phyloP scores from a whole-genome alignment of 2,797 vertebrate genomes.

The Gastrophryne carolinensis region DNA sequence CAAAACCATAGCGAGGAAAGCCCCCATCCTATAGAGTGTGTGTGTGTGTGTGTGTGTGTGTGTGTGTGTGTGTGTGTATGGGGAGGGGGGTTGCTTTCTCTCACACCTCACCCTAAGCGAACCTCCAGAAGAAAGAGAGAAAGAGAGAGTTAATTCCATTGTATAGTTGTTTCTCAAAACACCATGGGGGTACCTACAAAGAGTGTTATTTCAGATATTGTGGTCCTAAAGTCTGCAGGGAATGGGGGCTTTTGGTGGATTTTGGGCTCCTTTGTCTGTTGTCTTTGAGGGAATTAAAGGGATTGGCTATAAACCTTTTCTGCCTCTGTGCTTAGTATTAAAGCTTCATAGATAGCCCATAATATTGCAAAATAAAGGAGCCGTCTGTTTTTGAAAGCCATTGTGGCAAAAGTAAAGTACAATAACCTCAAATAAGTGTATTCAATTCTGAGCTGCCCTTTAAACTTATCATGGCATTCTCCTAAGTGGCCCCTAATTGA shows the following conservation, averaged over 20 bases:
- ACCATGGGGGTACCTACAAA: conserved; percentile 35
- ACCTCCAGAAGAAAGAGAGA: no score
- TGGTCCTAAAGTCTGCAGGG: conserved; percentile 2
- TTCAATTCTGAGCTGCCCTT: no score
- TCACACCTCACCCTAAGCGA: not conserved
- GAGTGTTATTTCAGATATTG: conserved; percentile 24
- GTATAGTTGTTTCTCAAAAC: not conserved
- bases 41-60: no score
- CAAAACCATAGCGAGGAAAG: not conserved
- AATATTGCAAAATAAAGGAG: not conserved
- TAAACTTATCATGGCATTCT: no score
- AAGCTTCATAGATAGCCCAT: not conserved
- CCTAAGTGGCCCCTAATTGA: no score
- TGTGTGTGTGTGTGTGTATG: no score
- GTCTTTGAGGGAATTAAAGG: conserved; percentile 9
- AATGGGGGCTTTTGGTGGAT: not conserved
- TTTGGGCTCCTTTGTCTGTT: not conserved
- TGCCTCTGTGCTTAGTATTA: not conserved
- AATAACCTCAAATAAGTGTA: no score
- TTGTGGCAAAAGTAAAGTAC: no score
- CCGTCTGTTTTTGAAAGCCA: no score
- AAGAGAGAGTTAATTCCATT: not conserved
- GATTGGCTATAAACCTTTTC: not conserved
- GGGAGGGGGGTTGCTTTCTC: no score
- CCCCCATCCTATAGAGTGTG: no score